Evolutionary conservation across 2,888 invertebrate genomes (phyloP).

Genomic region (Brachycybe producta): DNA sequence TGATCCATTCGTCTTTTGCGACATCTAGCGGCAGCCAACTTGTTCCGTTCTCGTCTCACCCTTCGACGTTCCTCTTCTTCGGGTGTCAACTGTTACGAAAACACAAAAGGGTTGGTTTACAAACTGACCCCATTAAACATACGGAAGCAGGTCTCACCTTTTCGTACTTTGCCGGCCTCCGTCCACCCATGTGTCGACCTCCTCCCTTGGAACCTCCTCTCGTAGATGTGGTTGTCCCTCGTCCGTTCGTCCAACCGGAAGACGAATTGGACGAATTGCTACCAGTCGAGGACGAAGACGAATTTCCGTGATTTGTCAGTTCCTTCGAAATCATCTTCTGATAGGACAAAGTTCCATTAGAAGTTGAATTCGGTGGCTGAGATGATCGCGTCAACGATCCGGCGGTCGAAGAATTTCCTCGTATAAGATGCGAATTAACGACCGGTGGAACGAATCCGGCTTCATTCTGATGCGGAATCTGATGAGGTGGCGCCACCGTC

Average conservation of each 20-base stretch:
- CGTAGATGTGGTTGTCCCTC: conserved; percentile 7
- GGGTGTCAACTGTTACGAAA: conserved; percentile 41
- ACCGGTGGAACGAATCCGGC: conserved; percentile 84
- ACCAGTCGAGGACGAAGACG: not conserved
- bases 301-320: not conserved
- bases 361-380: not conserved
- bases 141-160: conserved; percentile 31
- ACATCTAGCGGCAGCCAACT: conserved; percentile 93
- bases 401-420: not conserved
- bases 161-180: conserved; percentile 57
- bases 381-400: not conserved
- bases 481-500: conserved; percentile 44
- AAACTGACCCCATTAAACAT: not conserved
- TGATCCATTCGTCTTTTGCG: conserved; percentile 91
- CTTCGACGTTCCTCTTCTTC: conserved; percentile 86
- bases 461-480: conserved; percentile 53
- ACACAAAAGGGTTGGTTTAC: not conserved
- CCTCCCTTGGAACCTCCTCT: conserved; percentile 27
- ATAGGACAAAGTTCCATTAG: too few relatives aligned
- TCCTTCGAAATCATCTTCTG: not conserved
- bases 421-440: conserved; percentile 24
- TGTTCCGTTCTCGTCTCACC: conserved; percentile 83
- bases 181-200: conserved; percentile 69
- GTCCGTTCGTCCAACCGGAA: not conserved
- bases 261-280: not conserved